A percentile compares a stretch with the other conserved stretches of the same genome.
phyloP scores from a whole-genome alignment of 2,797 vertebrate species.

The Triplophysa yarkandensis region DNA sequence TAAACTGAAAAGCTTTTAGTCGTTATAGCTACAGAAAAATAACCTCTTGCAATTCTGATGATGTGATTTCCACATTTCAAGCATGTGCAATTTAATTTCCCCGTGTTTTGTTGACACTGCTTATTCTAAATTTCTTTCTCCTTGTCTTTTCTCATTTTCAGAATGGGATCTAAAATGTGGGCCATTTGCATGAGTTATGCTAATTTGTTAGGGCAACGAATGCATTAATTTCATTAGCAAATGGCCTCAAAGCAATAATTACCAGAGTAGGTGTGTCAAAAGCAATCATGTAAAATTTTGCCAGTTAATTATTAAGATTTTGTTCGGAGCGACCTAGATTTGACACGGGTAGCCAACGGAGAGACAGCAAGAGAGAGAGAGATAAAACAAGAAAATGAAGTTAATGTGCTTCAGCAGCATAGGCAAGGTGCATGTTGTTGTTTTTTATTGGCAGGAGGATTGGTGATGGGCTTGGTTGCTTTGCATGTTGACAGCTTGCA shows the following conservation, averaged over 20 bases:
- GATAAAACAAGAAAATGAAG: slow-evolving; percentile 59
- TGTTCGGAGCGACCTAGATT: slow-evolving; percentile 89
- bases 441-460: slow-evolving; percentile 59
- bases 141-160: slow-evolving; percentile 53
- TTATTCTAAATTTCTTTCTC: slow-evolving; percentile 36
- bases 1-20: slow-evolving; percentile 80
- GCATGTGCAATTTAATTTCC: slow-evolving; percentile 77
- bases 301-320: slow-evolving; percentile 99
- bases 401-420: slow-evolving; percentile 68
- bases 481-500: slow-evolving; percentile 79
- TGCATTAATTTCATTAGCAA: slow-evolving; percentile 99
- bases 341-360: slow-evolving; percentile 93
- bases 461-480: slow-evolving; percentile 64
- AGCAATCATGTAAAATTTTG: slow-evolving; percentile 98
- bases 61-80: slow-evolving; percentile 69
- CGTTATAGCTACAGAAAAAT: slow-evolving; percentile 74
- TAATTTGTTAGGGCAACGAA: slow-evolving; percentile 99
- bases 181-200: slow-evolving; percentile 99
- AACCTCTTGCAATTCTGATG: slow-evolving; percentile 73
- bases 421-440: slow-evolving; percentile 66
- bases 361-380: slow-evolving; percentile 62
- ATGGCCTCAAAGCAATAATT: slow-evolving; percentile 99
- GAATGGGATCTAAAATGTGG: slow-evolving; percentile 88
- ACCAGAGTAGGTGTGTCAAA: slow-evolving; percentile 99
- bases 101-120: slow-evolving; percentile 74